These are phyloP conservation scores for Thunnus albacares DNA, from an alignment of 2,797 vertebrate genomes.

Conservation along the genomic window DNA sequence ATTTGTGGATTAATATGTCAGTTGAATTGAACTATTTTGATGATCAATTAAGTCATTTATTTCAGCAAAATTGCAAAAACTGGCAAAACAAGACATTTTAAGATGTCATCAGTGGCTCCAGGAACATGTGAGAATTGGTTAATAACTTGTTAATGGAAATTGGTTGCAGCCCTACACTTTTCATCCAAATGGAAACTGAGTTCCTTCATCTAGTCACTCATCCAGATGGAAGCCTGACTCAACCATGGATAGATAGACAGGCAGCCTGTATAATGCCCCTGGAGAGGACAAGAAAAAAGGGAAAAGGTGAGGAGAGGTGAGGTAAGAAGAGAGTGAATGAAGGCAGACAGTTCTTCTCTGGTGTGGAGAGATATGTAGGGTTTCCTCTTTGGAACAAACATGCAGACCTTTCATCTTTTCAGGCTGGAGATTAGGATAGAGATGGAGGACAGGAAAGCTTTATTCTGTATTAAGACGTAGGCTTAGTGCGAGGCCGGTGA, in stretches of 20 bases:
- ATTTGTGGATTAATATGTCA: too few species aligned
- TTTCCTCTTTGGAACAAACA: conserved; percentile 74
- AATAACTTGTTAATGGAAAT: too few species aligned
- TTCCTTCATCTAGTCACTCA: conserved; percentile 18
- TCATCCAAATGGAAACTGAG: conserved; percentile 5
- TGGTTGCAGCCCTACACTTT: neutral
- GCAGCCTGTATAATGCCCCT: conserved; percentile 2
- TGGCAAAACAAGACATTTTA: neutral
- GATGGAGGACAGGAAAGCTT: conserved; percentile 67
- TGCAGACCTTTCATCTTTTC: conserved; percentile 68
- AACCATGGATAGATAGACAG: conserved; percentile 38
- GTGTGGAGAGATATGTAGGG: conserved; percentile 47
- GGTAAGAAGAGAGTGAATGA: neutral
- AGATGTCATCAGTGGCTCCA: too few species aligned
- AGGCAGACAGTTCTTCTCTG: conserved; percentile 34
- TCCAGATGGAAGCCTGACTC: conserved; percentile 32
- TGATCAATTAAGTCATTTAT: neutral
- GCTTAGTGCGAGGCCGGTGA: conserved; percentile 49
- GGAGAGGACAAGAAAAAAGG: conserved; percentile 30
- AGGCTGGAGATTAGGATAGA: conserved; percentile 73
- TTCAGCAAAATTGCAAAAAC: neutral
- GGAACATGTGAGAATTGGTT: too few species aligned
- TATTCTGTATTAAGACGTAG: conserved; percentile 51
- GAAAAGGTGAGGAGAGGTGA: conserved; percentile 39
- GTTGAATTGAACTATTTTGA: neutral